phyloP scores from a whole-genome alignment of 1,140 invertebrate genomes.

The Gonioctena quinquepunctata region DNA sequence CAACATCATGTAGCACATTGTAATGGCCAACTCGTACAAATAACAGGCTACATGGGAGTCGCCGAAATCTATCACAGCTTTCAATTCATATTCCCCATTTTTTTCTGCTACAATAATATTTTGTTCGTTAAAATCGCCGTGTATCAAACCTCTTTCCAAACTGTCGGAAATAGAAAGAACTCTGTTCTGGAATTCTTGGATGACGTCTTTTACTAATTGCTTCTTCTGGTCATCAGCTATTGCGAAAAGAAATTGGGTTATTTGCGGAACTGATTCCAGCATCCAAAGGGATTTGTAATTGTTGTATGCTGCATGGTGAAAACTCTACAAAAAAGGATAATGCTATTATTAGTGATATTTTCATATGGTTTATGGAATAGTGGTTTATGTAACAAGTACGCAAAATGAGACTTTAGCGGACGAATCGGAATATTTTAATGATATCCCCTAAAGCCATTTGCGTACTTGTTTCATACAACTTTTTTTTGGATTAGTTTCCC shows the following conservation, averaged over 20 bases:
- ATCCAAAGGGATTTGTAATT: conserved; percentile 72
- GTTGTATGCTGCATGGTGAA: conserved; percentile 71
- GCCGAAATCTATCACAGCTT: conserved; percentile 81
- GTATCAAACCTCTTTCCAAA: conserved; percentile 76
- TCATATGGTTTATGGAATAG: not conserved
- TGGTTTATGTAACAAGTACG: too few relatives aligned
- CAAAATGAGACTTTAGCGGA: too few relatives aligned
- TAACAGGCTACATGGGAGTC: conserved; percentile 74
- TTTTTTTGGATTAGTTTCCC: too few relatives aligned
- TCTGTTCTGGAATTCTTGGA: conserved; percentile 67
- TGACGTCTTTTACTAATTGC: conserved; percentile 65
- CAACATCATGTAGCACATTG: conserved; percentile 80
- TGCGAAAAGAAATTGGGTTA: conserved; percentile 72
- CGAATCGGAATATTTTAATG: too few relatives aligned
- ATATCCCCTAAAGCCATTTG: too few relatives aligned
- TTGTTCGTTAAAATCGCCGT: conserved; percentile 89
- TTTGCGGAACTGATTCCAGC: conserved; percentile 66
- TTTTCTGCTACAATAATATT: conserved; percentile 72
- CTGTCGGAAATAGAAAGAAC: conserved; percentile 63
- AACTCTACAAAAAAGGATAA: conserved; percentile 62
- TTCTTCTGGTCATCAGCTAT: conserved; percentile 65
- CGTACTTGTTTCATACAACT: too few relatives aligned
- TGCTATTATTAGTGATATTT: too few relatives aligned
- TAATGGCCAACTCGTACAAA: conserved; percentile 83
- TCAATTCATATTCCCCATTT: conserved; percentile 58